phyloP scores from a whole-genome alignment of 1,140 invertebrate species.

The Metaphire vulgaris region DNA sequence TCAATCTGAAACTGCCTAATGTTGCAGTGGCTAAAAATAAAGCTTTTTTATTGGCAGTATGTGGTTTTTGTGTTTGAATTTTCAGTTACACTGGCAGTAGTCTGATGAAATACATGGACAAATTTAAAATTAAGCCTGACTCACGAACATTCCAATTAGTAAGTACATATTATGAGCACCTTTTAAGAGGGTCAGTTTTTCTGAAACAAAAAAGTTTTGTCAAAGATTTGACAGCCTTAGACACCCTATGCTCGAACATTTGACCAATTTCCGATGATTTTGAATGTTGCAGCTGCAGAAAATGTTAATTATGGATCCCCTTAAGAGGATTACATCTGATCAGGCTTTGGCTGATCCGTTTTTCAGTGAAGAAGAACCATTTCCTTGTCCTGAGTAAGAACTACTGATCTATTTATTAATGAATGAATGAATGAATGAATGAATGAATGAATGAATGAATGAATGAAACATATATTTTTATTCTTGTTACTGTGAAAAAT shows the following conservation, averaged over 20 bases:
- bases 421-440: too few relatives aligned
- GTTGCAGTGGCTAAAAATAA: too few relatives aligned
- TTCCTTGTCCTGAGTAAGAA: background rate
- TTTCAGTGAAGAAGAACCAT: slow-evolving; percentile 75
- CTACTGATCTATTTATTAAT: too few relatives aligned
- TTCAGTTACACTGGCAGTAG: slow-evolving; percentile 88
- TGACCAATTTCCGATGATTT: too few relatives aligned
- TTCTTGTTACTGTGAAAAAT: too few relatives aligned
- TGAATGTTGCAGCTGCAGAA: slow-evolving; percentile 76
- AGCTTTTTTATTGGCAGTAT: background rate
- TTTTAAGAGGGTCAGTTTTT: too few relatives aligned
- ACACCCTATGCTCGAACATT: too few relatives aligned
- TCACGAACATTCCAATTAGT: slow-evolving; percentile 91
- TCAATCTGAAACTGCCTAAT: too few relatives aligned
- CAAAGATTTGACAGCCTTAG: too few relatives aligned
- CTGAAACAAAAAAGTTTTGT: too few relatives aligned
- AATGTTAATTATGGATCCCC: slow-evolving; percentile 94
- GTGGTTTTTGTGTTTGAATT: slow-evolving; percentile 32
- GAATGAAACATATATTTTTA: too few relatives aligned
- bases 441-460: too few relatives aligned
- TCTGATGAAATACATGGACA: slow-evolving; percentile 95
- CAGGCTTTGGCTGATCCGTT: slow-evolving; percentile 97
- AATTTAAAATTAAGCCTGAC: slow-evolving; percentile 95
- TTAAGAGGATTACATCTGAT: slow-evolving; percentile 93
- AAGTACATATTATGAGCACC: slow-evolving; percentile 40